A percentile compares a stretch with the other conserved stretches of the same genome.
phyloP scores from a whole-genome alignment of 2,113 vertebrate species.

The Calyptomena viridis region DNA sequence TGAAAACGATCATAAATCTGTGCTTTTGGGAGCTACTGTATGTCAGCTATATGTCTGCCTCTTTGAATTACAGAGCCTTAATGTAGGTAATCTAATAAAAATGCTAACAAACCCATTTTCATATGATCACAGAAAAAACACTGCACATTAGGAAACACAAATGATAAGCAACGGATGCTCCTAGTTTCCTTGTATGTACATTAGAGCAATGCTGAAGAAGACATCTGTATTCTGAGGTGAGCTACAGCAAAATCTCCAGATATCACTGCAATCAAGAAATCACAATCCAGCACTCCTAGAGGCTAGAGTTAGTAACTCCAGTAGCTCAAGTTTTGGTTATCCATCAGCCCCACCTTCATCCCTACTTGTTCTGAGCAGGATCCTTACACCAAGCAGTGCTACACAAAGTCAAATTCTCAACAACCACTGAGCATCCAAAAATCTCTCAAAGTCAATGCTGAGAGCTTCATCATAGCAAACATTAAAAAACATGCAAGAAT shows the following conservation, averaged over 20 bases:
- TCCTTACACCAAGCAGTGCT: not conserved
- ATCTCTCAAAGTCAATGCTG: not conserved
- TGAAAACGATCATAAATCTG: not conserved
- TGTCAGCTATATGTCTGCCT: not conserved
- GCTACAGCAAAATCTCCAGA: not conserved
- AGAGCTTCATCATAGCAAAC: not conserved
- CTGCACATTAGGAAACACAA: not conserved
- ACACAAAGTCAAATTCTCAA: not conserved
- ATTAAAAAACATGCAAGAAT: not conserved
- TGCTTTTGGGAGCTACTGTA: not conserved
- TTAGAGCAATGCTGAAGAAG: not conserved
- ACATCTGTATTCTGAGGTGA: not conserved
- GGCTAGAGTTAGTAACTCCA: not conserved
- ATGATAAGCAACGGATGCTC: not conserved
- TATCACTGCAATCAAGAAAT: not conserved
- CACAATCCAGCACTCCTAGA: not conserved
- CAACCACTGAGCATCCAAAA: not conserved
- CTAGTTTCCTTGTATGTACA: not conserved
- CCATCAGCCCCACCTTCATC: not conserved
- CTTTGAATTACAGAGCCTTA: not conserved
- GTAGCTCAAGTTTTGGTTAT: not conserved
- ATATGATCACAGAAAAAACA: not conserved
- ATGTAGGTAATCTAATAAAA: constrained; percentile 28
- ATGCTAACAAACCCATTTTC: not conserved
- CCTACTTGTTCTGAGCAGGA: not conserved